Percentiles rank a stretch among this genome's conserved stretches.
phyloP scores from a whole-genome alignment of 2,113 vertebrate genomes.

The Microcebus lehilahytsara region DNA sequence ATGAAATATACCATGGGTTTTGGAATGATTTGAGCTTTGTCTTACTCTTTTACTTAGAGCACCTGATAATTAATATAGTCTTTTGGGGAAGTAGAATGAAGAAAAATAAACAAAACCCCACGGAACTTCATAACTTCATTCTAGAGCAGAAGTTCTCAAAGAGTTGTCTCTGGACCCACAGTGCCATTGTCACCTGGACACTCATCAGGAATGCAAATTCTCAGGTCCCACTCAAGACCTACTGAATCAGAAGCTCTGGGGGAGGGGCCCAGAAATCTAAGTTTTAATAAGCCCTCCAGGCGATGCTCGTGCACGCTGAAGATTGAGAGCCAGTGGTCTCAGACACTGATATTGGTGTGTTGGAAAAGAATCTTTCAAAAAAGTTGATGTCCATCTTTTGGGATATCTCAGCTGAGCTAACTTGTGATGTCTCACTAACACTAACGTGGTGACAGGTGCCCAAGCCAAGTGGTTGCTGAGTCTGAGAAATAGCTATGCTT shows the following conservation, averaged over 20 bases:
- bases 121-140: background rate
- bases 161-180: background rate
- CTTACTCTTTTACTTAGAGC: background rate
- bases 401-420: background rate
- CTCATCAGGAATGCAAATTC: background rate
- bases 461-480: background rate
- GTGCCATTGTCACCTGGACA: background rate
- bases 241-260: background rate
- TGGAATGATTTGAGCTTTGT: background rate
- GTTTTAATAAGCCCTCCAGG: background rate
- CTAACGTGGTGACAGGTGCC: background rate
- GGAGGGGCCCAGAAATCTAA: background rate
- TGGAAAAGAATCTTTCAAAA: background rate
- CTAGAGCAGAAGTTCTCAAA: background rate
- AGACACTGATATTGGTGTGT: background rate
- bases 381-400: background rate
- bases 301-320: background rate
- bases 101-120: background rate
- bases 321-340: background rate
- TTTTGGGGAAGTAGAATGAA: background rate
- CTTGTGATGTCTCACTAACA: background rate
- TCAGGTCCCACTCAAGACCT: background rate
- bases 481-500: background rate
- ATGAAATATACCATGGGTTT: background rate
- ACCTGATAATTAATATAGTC: background rate